A percentile compares a stretch with the other conserved stretches of the same genome.
phyloP scores from a whole-genome alignment of 2,797 vertebrate genomes.

The Coregonus ussuriensis region DNA sequence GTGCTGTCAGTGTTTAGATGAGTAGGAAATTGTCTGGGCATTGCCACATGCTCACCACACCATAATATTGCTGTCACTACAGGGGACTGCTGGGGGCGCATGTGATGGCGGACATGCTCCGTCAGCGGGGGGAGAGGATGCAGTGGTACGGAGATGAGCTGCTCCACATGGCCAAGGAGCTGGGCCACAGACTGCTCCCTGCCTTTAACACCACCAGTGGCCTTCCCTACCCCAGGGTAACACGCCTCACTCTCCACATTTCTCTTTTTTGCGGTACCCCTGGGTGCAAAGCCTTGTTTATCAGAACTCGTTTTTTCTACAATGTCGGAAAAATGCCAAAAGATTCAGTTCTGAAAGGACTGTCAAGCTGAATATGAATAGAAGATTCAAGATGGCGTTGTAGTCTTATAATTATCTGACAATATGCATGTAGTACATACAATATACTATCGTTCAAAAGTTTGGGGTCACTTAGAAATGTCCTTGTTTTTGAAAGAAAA shows the following conservation, averaged over 20 bases:
- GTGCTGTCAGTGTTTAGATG: neutral
- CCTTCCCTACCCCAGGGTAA: slow-evolving; percentile 83
- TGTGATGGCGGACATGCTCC: slow-evolving; percentile 80
- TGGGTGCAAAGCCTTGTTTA: neutral
- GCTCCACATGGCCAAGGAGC: slow-evolving; percentile 81
- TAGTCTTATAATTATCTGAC: too few species aligned
- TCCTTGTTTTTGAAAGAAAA: too few species aligned
- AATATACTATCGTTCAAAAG: too few species aligned
- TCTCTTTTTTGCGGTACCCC: neutral
- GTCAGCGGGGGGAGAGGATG: slow-evolving; percentile 74
- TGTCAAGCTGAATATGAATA: too few species aligned
- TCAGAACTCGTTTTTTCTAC: too few species aligned
- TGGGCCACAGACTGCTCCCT: slow-evolving; percentile 80
- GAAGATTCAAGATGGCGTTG: too few species aligned
- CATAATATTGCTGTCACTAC: slow-evolving; percentile 12
- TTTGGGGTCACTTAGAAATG: too few species aligned
- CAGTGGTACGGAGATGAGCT: slow-evolving; percentile 82
- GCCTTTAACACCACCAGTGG: slow-evolving; percentile 87
- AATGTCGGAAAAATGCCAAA: too few species aligned
- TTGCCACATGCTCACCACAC: neutral
- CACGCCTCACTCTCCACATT: neutral
- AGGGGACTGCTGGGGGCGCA: slow-evolving; percentile 82
- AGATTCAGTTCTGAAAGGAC: too few species aligned
- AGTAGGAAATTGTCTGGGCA: neutral
- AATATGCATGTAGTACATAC: too few species aligned